phyloP scores from a whole-genome alignment of 1,140 invertebrate species.

The Eufriesea mexicana region DNA sequence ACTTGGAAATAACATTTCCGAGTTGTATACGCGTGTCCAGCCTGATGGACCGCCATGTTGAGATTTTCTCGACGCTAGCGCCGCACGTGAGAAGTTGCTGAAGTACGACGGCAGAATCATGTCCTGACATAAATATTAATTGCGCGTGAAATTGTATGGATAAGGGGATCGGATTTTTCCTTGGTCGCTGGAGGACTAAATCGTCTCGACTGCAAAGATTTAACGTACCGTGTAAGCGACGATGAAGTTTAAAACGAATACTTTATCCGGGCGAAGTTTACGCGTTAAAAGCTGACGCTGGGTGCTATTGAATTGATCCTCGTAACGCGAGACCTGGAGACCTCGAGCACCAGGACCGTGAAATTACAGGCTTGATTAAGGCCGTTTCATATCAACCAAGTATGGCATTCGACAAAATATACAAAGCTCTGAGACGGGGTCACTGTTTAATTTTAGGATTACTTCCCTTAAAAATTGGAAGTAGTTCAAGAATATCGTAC shows the following conservation, averaged over 20 bases:
- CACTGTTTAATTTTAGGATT: not conserved
- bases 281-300: not conserved
- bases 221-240: conserved; percentile 52
- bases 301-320: conserved; percentile 23
- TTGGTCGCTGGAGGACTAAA: not conserved
- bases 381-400: not conserved
- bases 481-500: too few relatives aligned
- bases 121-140: conserved; percentile 44
- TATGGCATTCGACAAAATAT: not conserved
- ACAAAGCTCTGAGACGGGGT: not conserved
- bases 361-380: not conserved
- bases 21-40: too few relatives aligned
- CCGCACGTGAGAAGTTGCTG: not conserved
- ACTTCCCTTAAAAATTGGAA: too few relatives aligned
- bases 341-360: not conserved
- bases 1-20: not conserved
- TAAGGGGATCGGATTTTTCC: conserved; percentile 40
- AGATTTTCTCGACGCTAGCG: not conserved
- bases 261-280: conserved; percentile 36
- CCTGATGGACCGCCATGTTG: not conserved
- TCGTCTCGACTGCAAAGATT: conserved; percentile 22
- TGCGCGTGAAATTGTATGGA: conserved; percentile 51
- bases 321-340: not conserved
- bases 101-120: conserved; percentile 1
- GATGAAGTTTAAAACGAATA: conserved; percentile 40